phyloP scores from a whole-genome alignment of 2,888 invertebrate genomes.

The Mythimna lalbum region DNA sequence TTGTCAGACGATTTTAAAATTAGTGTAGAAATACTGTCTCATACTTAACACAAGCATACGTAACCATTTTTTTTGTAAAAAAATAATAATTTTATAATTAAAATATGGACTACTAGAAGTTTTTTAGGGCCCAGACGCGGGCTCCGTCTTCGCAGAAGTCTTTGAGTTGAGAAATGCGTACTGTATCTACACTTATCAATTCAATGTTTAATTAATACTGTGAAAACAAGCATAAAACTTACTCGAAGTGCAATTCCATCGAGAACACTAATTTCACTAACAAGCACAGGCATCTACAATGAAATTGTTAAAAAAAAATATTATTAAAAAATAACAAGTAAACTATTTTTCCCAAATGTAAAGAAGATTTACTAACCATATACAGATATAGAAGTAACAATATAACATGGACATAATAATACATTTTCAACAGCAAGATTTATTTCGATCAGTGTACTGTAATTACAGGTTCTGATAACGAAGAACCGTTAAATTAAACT shows the following conservation, averaged over 20 bases:
- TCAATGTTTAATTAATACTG: background rate
- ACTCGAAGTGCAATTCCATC: constrained; percentile 35
- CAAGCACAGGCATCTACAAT: constrained; percentile 22
- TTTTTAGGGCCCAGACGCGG: too few relatives aligned
- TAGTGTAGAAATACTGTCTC: too few relatives aligned
- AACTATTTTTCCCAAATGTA: background rate
- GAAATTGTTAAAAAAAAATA: background rate
- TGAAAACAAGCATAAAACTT: constrained; percentile 4
- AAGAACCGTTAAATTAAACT: constrained; percentile 4
- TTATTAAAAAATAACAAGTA: background rate
- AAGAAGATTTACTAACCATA: constrained; percentile 14
- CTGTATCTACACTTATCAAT: background rate
- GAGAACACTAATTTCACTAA: background rate
- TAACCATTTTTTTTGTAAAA: too few relatives aligned
- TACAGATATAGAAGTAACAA: constrained; percentile 18
- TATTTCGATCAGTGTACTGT: background rate
- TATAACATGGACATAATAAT: constrained; percentile 9
- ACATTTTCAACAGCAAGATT: constrained; percentile 22
- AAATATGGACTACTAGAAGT: too few relatives aligned
- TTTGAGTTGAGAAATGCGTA: too few relatives aligned
- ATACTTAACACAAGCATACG: too few relatives aligned
- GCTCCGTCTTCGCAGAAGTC: too few relatives aligned
- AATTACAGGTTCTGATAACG: background rate
- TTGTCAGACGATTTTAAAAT: too few relatives aligned
- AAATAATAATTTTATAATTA: too few relatives aligned